Percentiles rank a stretch among this genome's conserved stretches.
Conservation (phyloP, 2,888 invertebrate genomes). For the Phyto melanocephala region DNA sequence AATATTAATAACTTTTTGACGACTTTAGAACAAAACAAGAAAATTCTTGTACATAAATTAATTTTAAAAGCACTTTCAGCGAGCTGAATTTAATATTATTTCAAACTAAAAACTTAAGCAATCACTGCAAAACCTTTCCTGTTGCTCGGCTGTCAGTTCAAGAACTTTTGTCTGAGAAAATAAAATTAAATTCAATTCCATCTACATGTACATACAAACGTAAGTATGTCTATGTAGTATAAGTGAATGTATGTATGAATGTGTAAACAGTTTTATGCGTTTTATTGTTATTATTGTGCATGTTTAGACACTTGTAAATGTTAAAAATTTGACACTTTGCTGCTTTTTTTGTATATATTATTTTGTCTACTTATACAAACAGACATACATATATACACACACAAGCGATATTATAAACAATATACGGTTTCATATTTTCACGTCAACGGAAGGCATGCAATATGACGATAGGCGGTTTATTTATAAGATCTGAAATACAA, state of each 20-base stretch:
- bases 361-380: too few species aligned
- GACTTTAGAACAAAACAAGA: too few species aligned
- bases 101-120: not conserved
- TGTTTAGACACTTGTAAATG: constrained; percentile 48
- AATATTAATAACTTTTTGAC: too few species aligned
- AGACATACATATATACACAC: too few species aligned
- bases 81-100: too few species aligned
- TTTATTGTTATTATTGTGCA: not conserved
- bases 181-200: constrained; percentile 17
- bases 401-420: constrained; percentile 11
- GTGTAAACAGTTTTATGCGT: constrained; percentile 6
- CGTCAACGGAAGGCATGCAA: not conserved
- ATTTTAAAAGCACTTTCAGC: too few species aligned
- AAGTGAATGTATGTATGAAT: too few species aligned
- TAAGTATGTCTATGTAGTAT: too few species aligned
- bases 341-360: constrained; percentile 14
- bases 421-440: not conserved
- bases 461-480: constrained; percentile 27
- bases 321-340: constrained; percentile 51
- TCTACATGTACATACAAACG: too few species aligned
- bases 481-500: not conserved
- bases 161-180: not conserved
- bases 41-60: too few species aligned
- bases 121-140: not conserved
- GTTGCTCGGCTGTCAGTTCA: not conserved